Evolutionary conservation across 2,113 vertebrate genomes (phyloP).

Genomic region (Rhabdornis inornatus): DNA sequence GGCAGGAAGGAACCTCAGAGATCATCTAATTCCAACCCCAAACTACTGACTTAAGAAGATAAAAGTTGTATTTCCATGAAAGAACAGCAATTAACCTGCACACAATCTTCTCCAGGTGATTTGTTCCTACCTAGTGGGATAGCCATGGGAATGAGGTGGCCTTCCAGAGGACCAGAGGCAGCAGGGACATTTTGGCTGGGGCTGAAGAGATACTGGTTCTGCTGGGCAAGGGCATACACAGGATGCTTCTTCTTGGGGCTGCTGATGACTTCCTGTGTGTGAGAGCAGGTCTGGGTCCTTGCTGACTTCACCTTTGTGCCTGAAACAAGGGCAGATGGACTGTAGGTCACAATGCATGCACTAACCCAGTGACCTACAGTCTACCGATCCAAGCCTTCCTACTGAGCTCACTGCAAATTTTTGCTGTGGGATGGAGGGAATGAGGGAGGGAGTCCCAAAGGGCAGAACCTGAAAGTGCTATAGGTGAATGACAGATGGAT

Average conservation of each 20-base stretch:
- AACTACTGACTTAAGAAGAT: neutral
- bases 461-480: neutral
- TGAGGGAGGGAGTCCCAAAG: neutral
- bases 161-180: constrained; percentile 63
- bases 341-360: neutral
- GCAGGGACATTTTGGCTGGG: constrained; percentile 59
- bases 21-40: neutral
- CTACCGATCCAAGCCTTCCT: neutral
- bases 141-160: constrained; percentile 81
- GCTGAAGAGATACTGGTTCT: constrained; percentile 70
- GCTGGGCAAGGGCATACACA: neutral
- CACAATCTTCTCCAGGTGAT: neutral
- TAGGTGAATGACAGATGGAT: neutral
- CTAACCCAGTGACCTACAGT: neutral
- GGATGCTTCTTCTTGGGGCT: neutral
- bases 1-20: neutral
- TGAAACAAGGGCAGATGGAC: constrained; percentile 46
- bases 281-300: constrained; percentile 82
- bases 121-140: constrained; percentile 84
- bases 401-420: neutral
- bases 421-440: neutral
- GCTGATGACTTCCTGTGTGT: neutral
- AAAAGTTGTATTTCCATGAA: neutral
- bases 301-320: constrained; percentile 87
- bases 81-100: neutral